phyloP scores from a whole-genome alignment of 2,113 vertebrate species.

The Trematomus loennbergii region DNA sequence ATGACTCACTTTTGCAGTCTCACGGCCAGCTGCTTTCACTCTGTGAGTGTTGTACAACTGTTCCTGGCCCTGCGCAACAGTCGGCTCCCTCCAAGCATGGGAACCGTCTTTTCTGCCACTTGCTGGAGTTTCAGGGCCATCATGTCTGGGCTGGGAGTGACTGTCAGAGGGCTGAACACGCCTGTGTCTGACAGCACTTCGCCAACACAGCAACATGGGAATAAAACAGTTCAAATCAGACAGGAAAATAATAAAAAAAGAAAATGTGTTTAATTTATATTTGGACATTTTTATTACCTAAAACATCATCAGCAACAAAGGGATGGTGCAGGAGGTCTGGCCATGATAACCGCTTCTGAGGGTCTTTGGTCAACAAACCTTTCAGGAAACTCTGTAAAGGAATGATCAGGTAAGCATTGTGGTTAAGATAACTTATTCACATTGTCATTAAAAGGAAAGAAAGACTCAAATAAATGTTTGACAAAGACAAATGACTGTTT shows the following conservation, averaged over 20 bases:
- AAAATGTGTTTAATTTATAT: not conserved
- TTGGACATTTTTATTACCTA: slow-evolving; percentile 81
- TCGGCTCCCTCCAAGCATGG: slow-evolving; percentile 79
- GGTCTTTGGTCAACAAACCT: slow-evolving; percentile 94
- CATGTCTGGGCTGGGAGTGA: slow-evolving; percentile 85
- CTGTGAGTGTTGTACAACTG: slow-evolving; percentile 77
- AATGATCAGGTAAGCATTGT: slow-evolving; percentile 12
- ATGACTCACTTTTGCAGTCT: slow-evolving; percentile 30
- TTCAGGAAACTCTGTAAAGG: slow-evolving; percentile 92
- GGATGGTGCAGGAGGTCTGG: slow-evolving; percentile 93
- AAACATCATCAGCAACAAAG: slow-evolving; percentile 91
- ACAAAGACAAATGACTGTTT: too few species aligned
- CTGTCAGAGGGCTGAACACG: slow-evolving; percentile 89
- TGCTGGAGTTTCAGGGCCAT: slow-evolving; percentile 89
- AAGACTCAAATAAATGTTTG: too few species aligned
- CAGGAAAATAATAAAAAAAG: not conserved
- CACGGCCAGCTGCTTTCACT: slow-evolving; percentile 72
- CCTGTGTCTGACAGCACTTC: slow-evolving; percentile 84
- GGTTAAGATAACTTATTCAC: not conserved
- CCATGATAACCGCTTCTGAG: slow-evolving; percentile 91
- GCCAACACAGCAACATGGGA: not conserved
- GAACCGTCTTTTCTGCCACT: slow-evolving; percentile 78
- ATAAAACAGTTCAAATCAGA: not conserved
- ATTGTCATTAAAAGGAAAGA: not conserved
- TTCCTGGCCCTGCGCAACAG: slow-evolving; percentile 86